A percentile compares a stretch with the other conserved stretches of the same genome.
phyloP scores from a whole-genome alignment of 2,113 vertebrate species.

The Upupa epops region DNA sequence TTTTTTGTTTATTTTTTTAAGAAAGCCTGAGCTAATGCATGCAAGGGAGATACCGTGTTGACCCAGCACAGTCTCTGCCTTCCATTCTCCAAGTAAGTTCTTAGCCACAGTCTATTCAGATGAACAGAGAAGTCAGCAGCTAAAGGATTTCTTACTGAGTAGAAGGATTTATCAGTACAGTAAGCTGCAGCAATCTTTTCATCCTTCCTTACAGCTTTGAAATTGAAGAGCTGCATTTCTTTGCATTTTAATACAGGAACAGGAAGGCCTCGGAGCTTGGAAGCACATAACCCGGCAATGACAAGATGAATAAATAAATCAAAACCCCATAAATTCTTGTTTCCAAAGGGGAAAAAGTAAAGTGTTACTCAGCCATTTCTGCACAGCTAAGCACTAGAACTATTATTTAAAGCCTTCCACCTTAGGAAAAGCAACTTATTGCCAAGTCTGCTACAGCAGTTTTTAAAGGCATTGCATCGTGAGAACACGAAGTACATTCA shows the following conservation, averaged over 20 bases:
- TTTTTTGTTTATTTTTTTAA: background rate
- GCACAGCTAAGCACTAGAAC: background rate
- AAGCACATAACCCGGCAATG: background rate
- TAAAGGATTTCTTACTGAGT: background rate
- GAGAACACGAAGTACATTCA: constrained; percentile 6
- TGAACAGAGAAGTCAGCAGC: background rate
- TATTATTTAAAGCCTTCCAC: background rate
- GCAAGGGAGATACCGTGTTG: background rate
- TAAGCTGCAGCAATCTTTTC: constrained; percentile 3
- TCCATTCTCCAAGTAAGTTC: background rate
- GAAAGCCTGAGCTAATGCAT: background rate
- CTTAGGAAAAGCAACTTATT: background rate
- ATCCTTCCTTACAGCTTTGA: background rate
- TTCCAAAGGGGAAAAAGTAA: background rate
- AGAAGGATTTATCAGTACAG: background rate
- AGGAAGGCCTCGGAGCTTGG: background rate
- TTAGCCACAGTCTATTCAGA: background rate
- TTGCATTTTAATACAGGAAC: background rate
- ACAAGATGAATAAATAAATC: background rate
- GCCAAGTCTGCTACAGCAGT: background rate
- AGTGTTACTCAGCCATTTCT: background rate
- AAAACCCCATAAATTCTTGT: background rate
- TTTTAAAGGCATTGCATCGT: background rate
- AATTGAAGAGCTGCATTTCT: background rate
- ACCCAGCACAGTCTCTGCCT: background rate